Base-by-base conservation (phyloP, 2,113 vertebrate species). In the Elephantulus edwardii region DNA sequence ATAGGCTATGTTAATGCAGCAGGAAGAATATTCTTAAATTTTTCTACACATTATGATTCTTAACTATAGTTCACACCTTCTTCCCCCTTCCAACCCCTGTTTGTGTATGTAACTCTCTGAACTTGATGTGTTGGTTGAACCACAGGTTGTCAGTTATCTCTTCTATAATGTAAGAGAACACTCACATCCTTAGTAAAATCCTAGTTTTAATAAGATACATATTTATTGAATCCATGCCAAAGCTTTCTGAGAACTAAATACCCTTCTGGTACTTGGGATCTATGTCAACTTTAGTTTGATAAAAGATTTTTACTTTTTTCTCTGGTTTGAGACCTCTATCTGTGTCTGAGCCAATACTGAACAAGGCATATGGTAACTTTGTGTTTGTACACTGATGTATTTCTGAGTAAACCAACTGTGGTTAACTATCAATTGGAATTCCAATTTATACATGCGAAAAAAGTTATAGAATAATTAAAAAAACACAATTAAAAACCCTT, bases 21-120 rank as follows among this genome's bases (percentile, higher is more conserved):
- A 2, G n/a, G 30, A 42, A 82, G 8, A 82, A 42, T 71, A 56
- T 82, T 87, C 74, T 94, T 88, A 91, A 92, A 20, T 91, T 84
- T 92, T 40, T 71, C 28, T 93, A 79, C 46, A 66, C 38, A 78
- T 66, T 88, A 82, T 89, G 40, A 66, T 16, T 56, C 82, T 16
- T 93, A 81, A 90, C 24, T 85, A 38, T 14, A 35, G 48, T 58
- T 92, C 26, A 77, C 8, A 71, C 30, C 84, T 72, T 81, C 58
- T 66, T 68, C 10, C 22, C 22, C 38, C n/a, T 68, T 8, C 24
- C 9, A n/a, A n/a, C n/a, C n/a, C n/a, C n/a, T n/a, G n/a, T 62
- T 5, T 74, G 13, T 72, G 50, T 94, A 35, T 79, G 24, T 71
- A 82, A 4, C 28, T 84, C 35, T 79, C 54, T 12, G 86, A 92